Conservation (phyloP, 2,888 invertebrate genomes). For the Noctua janthe region DNA sequence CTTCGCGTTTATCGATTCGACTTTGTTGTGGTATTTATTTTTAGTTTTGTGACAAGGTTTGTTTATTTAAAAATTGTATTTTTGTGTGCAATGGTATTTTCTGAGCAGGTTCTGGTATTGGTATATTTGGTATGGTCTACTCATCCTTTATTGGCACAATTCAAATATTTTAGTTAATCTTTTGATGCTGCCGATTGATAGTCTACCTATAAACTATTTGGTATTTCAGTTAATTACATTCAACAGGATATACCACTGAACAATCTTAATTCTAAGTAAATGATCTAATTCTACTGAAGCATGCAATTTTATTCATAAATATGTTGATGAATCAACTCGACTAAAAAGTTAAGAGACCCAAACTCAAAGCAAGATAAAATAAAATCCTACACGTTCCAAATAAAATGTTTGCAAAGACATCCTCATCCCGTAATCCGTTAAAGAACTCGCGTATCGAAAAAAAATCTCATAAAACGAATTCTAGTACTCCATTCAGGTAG, state of each 20-base stretch:
- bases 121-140: background rate
- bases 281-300: background rate
- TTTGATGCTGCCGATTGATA: background rate
- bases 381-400: slow-evolving; percentile 56
- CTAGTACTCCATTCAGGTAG: slow-evolving; percentile 89
- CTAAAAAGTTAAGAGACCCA: background rate
- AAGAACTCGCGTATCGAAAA: slow-evolving; percentile 78
- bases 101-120: background rate
- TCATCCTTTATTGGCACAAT: background rate
- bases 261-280: background rate
- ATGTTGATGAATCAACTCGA: background rate
- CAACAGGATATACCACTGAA: too few relatives aligned
- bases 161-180: background rate
- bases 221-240: background rate
- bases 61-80: slow-evolving; percentile 21
- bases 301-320: background rate
- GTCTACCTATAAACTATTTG: background rate
- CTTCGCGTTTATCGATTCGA: slow-evolving; percentile 86
- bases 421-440: slow-evolving; percentile 83
- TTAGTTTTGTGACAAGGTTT: slow-evolving; percentile 68
- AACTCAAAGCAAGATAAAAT: slow-evolving; percentile 41
- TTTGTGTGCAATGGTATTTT: background rate
- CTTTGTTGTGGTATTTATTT: slow-evolving; percentile 86
- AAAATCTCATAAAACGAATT: slow-evolving; percentile 89
- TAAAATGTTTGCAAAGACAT: slow-evolving; percentile 69